phyloP scores from a whole-genome alignment of 2,888 invertebrate genomes.

The Mythimna ferrago region DNA sequence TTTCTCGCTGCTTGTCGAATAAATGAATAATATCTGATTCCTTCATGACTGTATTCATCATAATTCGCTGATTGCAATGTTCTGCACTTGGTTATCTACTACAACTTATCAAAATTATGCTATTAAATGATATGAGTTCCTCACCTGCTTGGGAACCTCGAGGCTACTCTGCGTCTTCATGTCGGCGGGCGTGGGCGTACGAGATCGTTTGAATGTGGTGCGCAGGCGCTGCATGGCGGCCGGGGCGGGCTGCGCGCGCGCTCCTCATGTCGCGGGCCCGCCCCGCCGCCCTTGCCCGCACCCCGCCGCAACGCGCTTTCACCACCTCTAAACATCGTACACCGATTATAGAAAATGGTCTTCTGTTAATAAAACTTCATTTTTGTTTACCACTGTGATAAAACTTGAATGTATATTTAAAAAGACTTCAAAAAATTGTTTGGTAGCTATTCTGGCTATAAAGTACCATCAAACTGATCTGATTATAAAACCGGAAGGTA shows the following conservation, averaged over 20 bases:
- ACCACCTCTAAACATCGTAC: conserved; percentile 67
- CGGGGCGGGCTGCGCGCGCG: conserved; percentile 87
- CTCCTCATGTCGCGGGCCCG: conserved; percentile 86
- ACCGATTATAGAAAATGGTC: not conserved
- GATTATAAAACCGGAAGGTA: too few species aligned
- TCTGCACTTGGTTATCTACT: too few species aligned
- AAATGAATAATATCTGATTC: too few species aligned
- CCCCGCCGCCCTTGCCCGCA: conserved; percentile 83
- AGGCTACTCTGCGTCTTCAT: conserved; percentile 98
- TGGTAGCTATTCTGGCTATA: too few species aligned
- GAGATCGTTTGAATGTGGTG: conserved; percentile 96
- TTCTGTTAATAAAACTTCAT: not conserved
- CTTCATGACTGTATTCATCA: too few species aligned
- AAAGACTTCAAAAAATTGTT: too few species aligned
- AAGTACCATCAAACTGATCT: too few species aligned
- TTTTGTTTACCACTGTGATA: conserved; percentile 54
- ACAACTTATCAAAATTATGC: too few species aligned
- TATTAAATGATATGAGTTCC: too few species aligned
- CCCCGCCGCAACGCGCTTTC: conserved; percentile 71
- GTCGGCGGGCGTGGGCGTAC: conserved; percentile 96
- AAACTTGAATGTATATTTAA: conserved; percentile 1
- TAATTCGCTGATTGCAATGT: too few species aligned
- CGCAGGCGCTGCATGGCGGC: conserved; percentile 94
- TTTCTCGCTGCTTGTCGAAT: too few species aligned
- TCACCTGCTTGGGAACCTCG: conserved; percentile 96